Conservation (phyloP, 2,797 vertebrate genomes). For the Smutsia gigantea region DNA sequence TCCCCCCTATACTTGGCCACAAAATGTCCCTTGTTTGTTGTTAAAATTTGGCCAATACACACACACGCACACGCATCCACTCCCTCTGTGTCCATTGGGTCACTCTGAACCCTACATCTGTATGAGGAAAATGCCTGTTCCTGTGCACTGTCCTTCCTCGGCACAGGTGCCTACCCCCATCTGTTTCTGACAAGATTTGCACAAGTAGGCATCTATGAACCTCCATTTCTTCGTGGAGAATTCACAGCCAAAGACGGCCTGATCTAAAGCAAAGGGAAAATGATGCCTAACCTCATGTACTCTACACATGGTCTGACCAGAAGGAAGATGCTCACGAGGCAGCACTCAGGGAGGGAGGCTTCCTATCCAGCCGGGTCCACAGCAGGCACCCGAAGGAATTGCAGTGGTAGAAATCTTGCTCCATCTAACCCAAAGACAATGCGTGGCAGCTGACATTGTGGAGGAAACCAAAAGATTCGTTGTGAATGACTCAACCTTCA, state of each 20-base stretch:
- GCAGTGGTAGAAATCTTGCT: not conserved
- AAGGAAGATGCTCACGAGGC: not conserved
- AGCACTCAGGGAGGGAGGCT: not conserved
- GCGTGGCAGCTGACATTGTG: not conserved
- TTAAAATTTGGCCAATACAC: constrained; percentile 77
- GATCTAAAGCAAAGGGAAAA: not conserved
- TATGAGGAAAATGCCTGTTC: not conserved
- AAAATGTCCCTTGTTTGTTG: constrained; percentile 84
- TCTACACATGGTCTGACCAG: accelerated
- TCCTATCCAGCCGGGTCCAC: not conserved
- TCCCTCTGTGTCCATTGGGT: not conserved
- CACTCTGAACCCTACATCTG: not conserved
- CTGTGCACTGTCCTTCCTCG: too few relatives aligned
- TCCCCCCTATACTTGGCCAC: constrained; percentile 72
- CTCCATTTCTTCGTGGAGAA: not conserved
- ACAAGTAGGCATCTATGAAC: not conserved
- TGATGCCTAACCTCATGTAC: not conserved
- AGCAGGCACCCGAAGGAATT: not conserved
- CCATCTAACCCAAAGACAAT: too few relatives aligned
- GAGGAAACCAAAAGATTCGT: not conserved
- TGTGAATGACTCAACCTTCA: not conserved
- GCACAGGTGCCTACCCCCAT: not conserved
- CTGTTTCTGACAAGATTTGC: not conserved
- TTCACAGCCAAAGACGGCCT: not conserved
- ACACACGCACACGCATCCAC: not conserved